Evolutionary conservation across 2,888 invertebrate genomes (phyloP), one percentile per base, ranked within the genome.

Genomic region (Calameuta pallipes): DNA sequence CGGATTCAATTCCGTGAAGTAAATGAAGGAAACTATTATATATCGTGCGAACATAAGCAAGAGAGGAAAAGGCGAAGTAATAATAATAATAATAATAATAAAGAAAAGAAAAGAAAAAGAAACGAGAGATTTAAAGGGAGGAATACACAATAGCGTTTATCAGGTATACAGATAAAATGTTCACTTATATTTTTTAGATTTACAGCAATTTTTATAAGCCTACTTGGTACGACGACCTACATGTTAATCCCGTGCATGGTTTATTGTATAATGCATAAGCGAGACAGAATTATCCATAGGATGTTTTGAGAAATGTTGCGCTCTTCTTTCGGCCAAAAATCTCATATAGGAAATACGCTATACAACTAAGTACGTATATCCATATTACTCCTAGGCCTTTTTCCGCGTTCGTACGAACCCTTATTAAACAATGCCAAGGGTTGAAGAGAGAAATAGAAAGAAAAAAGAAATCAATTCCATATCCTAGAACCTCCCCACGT

Each of bases 171-270:
- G 75, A 79, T 77, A 77, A 35, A 80, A 88, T 88, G 89, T 89
- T 89, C 86, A 90, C 86, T 90, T 90, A 89, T 90, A 90, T 90
- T 90, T 90, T 90, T 89, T 90, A 90, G 90, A 90, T 88, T 89
- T 89, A 88, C 89, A 89, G 87, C 87, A 89, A 89, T 90, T 90
- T 90, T 90, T 89, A 90, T 89, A 89, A 88, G 87, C 87, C 87
- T 89, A 90, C 84, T 86, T 87, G 89, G 85, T 89, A 89, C 85
- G 86, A 88, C 87, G 87, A 89, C 88, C 86, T 89, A 87, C 82
- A 82, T 86, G 88, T 89, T 89, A 87, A 31, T 71, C 71, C 71
- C 71, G 31, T 33, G 71, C 71, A 71, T 34, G 71, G 71, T 71
- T 33, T 56, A 56, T 23, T 56, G 56, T 56, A 56, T 56, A 56